A percentile compares a stretch with the other conserved stretches of the same genome.
phyloP scores from a whole-genome alignment of 1,140 invertebrate genomes.

The Arctopsyche grandis region DNA sequence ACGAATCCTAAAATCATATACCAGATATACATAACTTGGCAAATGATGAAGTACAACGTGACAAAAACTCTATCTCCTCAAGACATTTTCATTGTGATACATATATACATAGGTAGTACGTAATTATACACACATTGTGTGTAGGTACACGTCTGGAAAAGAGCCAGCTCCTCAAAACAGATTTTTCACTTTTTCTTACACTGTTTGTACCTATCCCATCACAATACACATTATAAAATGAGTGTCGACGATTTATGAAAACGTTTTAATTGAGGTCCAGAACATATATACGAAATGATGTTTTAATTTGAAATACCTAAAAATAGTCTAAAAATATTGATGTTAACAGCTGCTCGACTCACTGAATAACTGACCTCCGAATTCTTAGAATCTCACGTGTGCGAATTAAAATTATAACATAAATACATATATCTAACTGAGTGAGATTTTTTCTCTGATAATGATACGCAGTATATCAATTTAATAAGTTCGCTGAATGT shows the following conservation, averaged over 20 bases:
- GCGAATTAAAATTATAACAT: not conserved
- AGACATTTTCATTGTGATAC: too few species aligned
- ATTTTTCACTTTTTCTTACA: too few species aligned
- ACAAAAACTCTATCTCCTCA: too few species aligned
- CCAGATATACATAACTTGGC: not conserved
- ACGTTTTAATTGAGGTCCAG: too few species aligned
- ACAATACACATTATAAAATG: too few species aligned
- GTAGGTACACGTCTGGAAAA: slow-evolving; percentile 9
- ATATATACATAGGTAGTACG: too few species aligned
- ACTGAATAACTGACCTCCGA: slow-evolving; percentile 2
- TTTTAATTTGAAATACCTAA: not conserved
- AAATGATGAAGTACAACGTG: slow-evolving; percentile 21
- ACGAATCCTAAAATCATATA: too few species aligned
- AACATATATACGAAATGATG: too few species aligned
- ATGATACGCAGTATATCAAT: not conserved
- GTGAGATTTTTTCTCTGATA: not conserved
- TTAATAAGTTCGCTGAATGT: not conserved
- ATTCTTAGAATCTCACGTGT: not conserved
- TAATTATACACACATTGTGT: too few species aligned
- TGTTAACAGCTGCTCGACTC: not conserved
- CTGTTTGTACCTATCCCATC: too few species aligned
- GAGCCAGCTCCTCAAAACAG: not conserved
- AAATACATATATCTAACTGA: not conserved
- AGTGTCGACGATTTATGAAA: too few species aligned
- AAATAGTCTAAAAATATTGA: not conserved